Evolutionary conservation across 2,888 invertebrate species (phyloP).

Genomic region (Apamea crenata): DNA sequence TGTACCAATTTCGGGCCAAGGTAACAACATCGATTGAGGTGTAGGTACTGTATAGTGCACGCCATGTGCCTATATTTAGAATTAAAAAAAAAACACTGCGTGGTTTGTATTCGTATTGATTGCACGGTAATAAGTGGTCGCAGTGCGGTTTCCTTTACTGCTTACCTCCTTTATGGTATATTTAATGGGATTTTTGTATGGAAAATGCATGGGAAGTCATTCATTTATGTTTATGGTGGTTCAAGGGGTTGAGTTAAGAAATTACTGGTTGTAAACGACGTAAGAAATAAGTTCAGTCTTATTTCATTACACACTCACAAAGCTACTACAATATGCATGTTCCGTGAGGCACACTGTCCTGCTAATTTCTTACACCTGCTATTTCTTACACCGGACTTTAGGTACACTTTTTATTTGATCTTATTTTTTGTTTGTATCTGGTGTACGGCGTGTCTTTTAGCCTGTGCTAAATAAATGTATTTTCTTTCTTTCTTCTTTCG

Average conservation of each 20-base stretch:
- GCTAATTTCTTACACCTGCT: no score
- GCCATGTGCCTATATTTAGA: conserved; percentile 79
- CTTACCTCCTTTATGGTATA: conserved; percentile 12
- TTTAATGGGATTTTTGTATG: conserved; percentile 19
- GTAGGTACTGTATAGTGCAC: conserved; percentile 72
- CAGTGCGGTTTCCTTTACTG: conserved; percentile 57
- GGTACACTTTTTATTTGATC: no score
- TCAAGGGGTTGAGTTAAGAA: not conserved
- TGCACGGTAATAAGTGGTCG: conserved; percentile 57
- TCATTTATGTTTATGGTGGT: conserved; percentile 12
- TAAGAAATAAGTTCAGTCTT: not conserved
- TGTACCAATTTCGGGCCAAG: conserved; percentile 80
- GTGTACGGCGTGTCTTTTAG: no score
- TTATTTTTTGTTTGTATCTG: no score
- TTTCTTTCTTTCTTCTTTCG: no score
- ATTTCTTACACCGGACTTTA: no score
- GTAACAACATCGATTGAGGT: conserved; percentile 80
- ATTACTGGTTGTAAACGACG: conserved; percentile 30
- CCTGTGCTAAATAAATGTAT: no score
- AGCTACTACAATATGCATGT: not conserved
- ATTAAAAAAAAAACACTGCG: conserved; percentile 51
- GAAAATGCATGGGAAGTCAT: conserved; percentile 19
- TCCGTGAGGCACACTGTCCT: no score
- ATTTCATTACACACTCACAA: not conserved
- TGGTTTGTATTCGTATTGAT: conserved; percentile 59